Evolutionary conservation across 2,113 vertebrate species (phyloP), one percentile per base, ranked within the genome.

Genomic region (Cavia porcellus): DNA sequence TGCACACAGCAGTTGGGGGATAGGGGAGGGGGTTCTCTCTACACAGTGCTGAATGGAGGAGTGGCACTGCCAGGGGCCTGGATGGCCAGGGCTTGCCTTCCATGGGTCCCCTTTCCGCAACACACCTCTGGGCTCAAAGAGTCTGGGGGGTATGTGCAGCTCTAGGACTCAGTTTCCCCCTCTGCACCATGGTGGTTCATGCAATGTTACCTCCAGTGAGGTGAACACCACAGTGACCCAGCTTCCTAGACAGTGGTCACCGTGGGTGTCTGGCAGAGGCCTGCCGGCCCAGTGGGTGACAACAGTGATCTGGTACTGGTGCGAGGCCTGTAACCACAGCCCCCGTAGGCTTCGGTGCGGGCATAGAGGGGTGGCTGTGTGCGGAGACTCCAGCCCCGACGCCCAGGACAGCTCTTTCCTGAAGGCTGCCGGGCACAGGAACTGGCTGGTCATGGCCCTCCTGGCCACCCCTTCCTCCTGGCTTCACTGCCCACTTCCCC

Each of bases 231-330:
- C 25, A 30, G 80, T 20, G 4, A 25, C 35, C 13, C 1, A 6
- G 64, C 0, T 3, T 25, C 64, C 30, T 50, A 12, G 59, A 64
- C 0, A 14, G 24, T 14, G 68, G 32, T 57, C 42, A 0, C 80
- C 2, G 0, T 0, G 12, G 66, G 12, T 7, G 0, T 30, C 55
- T 45, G 7, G 6, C 5, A 0, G 5, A n/a, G 42, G 35, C 30
- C 87, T 0, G 0, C 38, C 5, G 9, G 66, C 24, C 59, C 0
- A 1, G 38, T 19, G 12, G 32, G 61, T 9, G 24, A 5, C 19
- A 25, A 3, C 12, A 42, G 38, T 10, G 2, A 52, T 10, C 83
- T 35, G 42, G 50, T 45, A 35, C 85, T 38, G n/a, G 8, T 1
- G 14, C 42, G 85, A 30, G 28, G 30, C 83, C 86, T 75, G 68